Conservation (phyloP, 2,888 invertebrate species). For the Eugnorisma glareosa region DNA sequence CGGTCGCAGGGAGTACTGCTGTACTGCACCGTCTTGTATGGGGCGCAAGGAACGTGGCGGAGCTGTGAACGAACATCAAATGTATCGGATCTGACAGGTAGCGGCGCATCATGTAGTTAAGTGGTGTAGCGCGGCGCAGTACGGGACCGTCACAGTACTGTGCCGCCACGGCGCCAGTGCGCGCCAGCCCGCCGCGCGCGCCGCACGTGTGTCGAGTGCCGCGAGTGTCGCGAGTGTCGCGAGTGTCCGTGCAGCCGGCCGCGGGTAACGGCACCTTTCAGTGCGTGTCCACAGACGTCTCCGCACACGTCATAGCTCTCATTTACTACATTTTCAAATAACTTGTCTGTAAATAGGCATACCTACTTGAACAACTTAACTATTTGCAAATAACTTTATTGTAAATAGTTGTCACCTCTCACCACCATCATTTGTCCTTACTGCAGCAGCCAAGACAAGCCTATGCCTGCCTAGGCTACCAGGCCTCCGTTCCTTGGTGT, state of each 20-base stretch:
- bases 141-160: too few relatives aligned
- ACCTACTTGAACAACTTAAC: background rate
- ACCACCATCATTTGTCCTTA: background rate
- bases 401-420: background rate
- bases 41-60: background rate
- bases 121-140: background rate
- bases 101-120: background rate
- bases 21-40: background rate
- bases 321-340: background rate
- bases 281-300: slow-evolving; percentile 1
- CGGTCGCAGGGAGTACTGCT: background rate
- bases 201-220: background rate
- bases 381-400: slow-evolving; percentile 18
- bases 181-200: slow-evolving; percentile 28
- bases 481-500: background rate
- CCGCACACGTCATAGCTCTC: background rate
- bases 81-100: background rate
- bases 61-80: background rate
- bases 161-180: slow-evolving; percentile 23
- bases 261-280: slow-evolving; percentile 30
- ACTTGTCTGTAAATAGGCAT: background rate
- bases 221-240: background rate
- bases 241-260: slow-evolving; percentile 19
- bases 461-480: background rate
- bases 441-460: background rate